phyloP scores from a whole-genome alignment of 92 coral and sea anemone species.

The Phenganax subtilis region DNA sequence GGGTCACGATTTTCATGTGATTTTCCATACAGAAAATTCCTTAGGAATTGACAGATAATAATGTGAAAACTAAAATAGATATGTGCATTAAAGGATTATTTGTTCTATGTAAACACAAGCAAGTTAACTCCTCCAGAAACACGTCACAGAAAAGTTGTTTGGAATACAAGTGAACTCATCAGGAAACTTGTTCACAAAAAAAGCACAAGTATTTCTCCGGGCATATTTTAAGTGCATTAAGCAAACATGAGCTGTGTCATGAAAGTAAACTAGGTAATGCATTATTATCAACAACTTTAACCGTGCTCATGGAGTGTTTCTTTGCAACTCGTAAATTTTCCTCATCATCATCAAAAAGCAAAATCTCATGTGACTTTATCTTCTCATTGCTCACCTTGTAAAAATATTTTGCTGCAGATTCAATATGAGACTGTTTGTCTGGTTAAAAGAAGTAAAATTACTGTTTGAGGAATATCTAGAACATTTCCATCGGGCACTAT shows the following conservation, averaged over 20 bases:
- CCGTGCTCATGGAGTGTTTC: constrained; percentile 58
- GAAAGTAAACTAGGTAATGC: constrained; percentile 63
- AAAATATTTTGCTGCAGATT: constrained; percentile 70
- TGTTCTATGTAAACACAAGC: too few species aligned
- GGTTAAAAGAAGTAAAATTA: neutral
- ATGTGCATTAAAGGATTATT: too few species aligned
- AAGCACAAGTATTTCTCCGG: too few species aligned
- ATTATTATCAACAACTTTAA: constrained; percentile 64
- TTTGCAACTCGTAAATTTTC: constrained; percentile 61
- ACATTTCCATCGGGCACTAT: neutral
- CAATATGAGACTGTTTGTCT: constrained; percentile 94
- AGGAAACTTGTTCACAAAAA: too few species aligned
- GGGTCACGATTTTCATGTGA: too few species aligned
- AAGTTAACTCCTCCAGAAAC: neutral
- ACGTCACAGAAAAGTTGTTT: neutral
- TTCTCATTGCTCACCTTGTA: constrained; percentile 62
- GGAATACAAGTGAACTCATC: neutral
- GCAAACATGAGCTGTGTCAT: neutral
- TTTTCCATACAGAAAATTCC: too few species aligned
- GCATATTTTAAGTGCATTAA: neutral
- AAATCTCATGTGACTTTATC: constrained; percentile 63
- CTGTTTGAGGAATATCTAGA: neutral
- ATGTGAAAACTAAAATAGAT: too few species aligned
- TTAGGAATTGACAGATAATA: too few species aligned
- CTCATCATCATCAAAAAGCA: constrained; percentile 85